Evolutionary conservation across 1,140 invertebrate species (phyloP), one percentile per base, ranked within the genome.

Genomic region (Sitophilus oryzae): DNA sequence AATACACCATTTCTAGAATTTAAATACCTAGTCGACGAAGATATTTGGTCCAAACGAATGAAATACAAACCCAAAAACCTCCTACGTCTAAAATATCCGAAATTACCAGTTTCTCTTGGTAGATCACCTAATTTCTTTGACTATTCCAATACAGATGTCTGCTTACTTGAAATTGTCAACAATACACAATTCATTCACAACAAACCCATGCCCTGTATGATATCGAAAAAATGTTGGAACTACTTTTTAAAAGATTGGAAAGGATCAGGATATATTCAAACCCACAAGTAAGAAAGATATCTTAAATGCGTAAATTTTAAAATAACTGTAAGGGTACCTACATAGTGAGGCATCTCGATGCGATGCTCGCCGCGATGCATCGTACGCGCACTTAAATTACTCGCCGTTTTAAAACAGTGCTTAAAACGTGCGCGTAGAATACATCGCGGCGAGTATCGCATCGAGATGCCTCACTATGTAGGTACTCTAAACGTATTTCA

Each of bases 241-340:
- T 34, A 10, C 1, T 56, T 46, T 41, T 60, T 57, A 25, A n/a
- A 25, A 10, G 25, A 48, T 47, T 10, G 38, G 21, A 20, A 0
- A 10, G 38, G 43, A 34, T 21, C 37, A 34, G 54, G 54, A 48
- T 60, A 60, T 41, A 41, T 49, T 21, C 38, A 57, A 11, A 60
- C 59, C n/a, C 59, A 60, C 25, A 60, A 60, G 59, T 60, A 53
- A 52, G 35, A 40, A 21, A 19, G n/a, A n/a, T n/a, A n/a, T n/a
- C n/a, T n/a, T n/a, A n/a, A n/a, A n/a, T n/a, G n/a, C n/a, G n/a
- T n/a, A n/a, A n/a, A n/a, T n/a, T n/a, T n/a, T n/a, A n/a, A n/a
- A n/a, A n/a, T n/a, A n/a, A n/a, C n/a, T n/a, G n/a, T n/a, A n/a
- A n/a, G n/a, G n/a, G n/a, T n/a, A n/a, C n/a, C n/a, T n/a, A n/a